Evolutionary conservation across 92 coral and sea anemone genomes (phyloP).

Genomic region (Bergia puertoricense): DNA sequence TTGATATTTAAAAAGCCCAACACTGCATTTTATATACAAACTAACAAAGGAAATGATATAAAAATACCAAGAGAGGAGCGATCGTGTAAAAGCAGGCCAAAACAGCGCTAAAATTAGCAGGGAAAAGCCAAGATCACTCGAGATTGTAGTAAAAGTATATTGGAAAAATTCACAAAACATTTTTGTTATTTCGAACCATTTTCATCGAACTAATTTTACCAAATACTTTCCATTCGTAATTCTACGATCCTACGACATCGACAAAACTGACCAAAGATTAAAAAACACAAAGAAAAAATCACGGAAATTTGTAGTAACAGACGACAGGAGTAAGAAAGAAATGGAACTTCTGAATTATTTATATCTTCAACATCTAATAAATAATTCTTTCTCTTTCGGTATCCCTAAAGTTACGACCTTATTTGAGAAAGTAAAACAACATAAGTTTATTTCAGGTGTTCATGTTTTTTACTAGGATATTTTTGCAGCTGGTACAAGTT

Average conservation of each 20-base stretch:
- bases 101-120: not conserved
- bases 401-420: not conserved
- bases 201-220: not conserved
- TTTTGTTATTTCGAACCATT: not conserved
- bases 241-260: not conserved
- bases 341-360: constrained; percentile 1
- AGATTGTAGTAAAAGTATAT: not conserved
- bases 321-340: not conserved
- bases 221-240: not conserved
- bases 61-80: not conserved
- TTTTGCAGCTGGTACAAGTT: constrained; percentile 20
- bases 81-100: not conserved
- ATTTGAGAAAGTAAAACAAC: not conserved
- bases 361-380: not conserved
- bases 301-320: not conserved
- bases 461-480: not conserved
- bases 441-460: not conserved
- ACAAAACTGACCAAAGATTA: not conserved
- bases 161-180: not conserved
- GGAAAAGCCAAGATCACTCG: not conserved
- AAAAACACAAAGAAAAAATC: not conserved
- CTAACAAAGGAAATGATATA: not conserved
- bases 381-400: constrained; percentile 9
- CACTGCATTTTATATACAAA: not conserved
- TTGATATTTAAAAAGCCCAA: not conserved